phyloP scores from a whole-genome alignment of 2,888 invertebrate species.

The Plagodis dolabraria region DNA sequence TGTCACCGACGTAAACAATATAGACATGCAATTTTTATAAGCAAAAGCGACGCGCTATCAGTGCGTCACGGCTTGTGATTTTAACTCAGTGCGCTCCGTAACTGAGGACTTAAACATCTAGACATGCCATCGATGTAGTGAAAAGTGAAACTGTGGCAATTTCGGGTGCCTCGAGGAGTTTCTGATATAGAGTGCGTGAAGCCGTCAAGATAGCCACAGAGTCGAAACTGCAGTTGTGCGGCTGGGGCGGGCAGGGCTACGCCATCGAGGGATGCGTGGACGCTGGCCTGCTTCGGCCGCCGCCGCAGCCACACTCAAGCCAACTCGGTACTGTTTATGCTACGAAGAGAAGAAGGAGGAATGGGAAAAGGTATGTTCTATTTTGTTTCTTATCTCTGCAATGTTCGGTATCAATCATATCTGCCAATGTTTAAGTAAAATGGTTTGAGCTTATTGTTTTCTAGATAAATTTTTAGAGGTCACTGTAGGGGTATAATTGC shows the following conservation, averaged over 20 bases:
- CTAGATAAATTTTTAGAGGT: too few relatives aligned
- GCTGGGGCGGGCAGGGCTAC: slow-evolving; percentile 78
- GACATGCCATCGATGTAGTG: slow-evolving; percentile 21
- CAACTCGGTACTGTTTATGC: slow-evolving; percentile 98
- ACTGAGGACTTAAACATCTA: slow-evolving; percentile 7
- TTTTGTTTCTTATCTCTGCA: neutral
- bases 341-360: slow-evolving; percentile 96
- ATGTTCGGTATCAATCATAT: too few relatives aligned
- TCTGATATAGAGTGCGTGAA: slow-evolving; percentile 34
- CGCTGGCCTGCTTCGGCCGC: slow-evolving; percentile 90
- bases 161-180: slow-evolving; percentile 14
- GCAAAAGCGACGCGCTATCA: neutral
- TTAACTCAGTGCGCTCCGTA: neutral
- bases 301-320: slow-evolving; percentile 90
- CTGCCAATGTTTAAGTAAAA: too few relatives aligned
- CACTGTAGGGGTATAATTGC: too few relatives aligned
- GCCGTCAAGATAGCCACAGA: slow-evolving; percentile 81
- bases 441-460: too few relatives aligned
- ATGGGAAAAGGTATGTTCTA: slow-evolving; percentile 96
- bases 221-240: slow-evolving; percentile 78
- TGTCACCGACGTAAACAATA: neutral
- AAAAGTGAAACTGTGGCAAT: slow-evolving; percentile 13
- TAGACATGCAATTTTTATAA: slow-evolving; percentile 9
- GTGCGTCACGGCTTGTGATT: neutral
- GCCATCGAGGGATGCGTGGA: slow-evolving; percentile 90